These are phyloP conservation scores for Pseudomyrmex gracilis DNA, from an alignment of 1,140 invertebrate species.

Conservation along the genomic window DNA sequence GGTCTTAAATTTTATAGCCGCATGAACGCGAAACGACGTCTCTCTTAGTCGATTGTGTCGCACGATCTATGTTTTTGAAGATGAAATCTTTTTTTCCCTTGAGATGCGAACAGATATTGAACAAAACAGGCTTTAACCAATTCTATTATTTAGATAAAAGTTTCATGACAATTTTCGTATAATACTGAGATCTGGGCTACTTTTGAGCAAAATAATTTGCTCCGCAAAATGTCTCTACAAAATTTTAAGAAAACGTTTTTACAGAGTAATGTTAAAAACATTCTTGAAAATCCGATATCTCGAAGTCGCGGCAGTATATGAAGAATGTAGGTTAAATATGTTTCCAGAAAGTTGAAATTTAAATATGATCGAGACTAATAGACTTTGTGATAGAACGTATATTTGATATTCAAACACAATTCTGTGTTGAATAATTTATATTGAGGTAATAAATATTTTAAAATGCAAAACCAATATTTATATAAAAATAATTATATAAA, in stretches of 20 bases:
- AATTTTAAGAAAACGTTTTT: background rate
- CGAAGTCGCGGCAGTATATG: background rate
- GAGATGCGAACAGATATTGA: no score
- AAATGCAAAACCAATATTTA: no score
- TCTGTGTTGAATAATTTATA: constrained; percentile 2
- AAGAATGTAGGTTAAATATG: constrained; percentile 41
- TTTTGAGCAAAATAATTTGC: background rate
- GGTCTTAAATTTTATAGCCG: constrained; percentile 42
- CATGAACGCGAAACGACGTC: constrained; percentile 43
- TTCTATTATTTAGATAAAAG: no score
- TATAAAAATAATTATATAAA: no score
- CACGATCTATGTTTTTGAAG: background rate
- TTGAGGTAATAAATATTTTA: no score
- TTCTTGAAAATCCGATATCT: constrained; percentile 44
- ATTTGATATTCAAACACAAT: constrained; percentile 10
- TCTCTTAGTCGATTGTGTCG: constrained; percentile 18
- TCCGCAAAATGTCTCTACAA: background rate
- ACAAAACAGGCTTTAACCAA: no score
- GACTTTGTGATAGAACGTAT: background rate
- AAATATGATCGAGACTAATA: constrained; percentile 14
- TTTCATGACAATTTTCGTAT: no score
- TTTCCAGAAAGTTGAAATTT: constrained; percentile 40
- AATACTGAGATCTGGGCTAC: no score
- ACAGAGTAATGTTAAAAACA: background rate
- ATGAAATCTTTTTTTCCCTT: background rate